Percentiles rank a stretch among this genome's conserved stretches.
Conservation (phyloP, 2,888 invertebrate species). For the Sisyra nigra region DNA sequence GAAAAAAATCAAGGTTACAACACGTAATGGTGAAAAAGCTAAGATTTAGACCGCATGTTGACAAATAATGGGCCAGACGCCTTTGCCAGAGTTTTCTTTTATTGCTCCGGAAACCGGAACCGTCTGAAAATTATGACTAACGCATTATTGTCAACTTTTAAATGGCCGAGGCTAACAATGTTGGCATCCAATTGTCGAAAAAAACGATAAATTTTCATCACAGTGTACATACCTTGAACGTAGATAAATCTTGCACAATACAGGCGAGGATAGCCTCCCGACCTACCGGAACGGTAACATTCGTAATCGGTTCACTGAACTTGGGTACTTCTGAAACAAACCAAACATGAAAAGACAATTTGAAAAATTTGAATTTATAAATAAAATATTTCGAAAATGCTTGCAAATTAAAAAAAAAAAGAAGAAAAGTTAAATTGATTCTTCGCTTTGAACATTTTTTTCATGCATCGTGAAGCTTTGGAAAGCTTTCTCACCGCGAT, state of each 20-base stretch:
- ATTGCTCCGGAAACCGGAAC: neutral
- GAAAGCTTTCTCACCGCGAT: too few species aligned
- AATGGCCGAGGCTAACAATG: too few species aligned
- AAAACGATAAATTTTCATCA: neutral
- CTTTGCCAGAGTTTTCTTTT: neutral
- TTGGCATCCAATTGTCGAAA: too few species aligned
- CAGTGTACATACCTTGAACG: conserved; percentile 51
- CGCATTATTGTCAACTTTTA: too few species aligned
- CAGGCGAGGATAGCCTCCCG: conserved; percentile 69
- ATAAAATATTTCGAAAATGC: too few species aligned
- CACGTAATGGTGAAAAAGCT: neutral
- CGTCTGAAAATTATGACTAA: neutral
- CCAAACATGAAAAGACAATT: too few species aligned
- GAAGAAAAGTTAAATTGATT: too few species aligned
- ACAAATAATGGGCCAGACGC: neutral
- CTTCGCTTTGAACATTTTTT: too few species aligned
- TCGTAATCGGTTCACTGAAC: conserved; percentile 65
- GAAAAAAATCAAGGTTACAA: too few species aligned
- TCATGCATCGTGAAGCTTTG: too few species aligned
- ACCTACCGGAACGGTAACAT: conserved; percentile 69
- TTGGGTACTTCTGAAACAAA: conserved; percentile 54
- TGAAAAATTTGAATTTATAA: too few species aligned
- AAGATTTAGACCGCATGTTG: neutral
- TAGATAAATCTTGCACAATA: conserved; percentile 63
- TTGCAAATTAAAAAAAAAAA: too few species aligned